Base-by-base conservation (phyloP, 2,113 vertebrate species). In the Columbina picui region DNA sequence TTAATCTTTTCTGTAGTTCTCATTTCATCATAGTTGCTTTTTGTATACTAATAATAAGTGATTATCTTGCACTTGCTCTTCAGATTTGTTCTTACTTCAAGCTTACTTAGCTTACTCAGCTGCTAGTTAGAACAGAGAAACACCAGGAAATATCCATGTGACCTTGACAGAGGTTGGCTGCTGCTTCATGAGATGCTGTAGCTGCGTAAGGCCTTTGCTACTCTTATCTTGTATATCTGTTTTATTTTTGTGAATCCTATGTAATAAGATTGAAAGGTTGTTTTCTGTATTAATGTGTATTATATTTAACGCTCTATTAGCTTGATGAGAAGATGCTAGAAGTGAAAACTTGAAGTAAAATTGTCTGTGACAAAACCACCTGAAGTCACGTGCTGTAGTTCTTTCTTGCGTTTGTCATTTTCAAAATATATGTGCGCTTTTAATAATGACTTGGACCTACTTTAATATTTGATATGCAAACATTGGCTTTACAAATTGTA, bases 141-240 rank as follows among this genome's bases (percentile, higher is more conserved):
- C 9, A 14, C 32, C 16, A 32, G 57, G 77, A 39, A 89, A 49
- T 65, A 71, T 65, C 49, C 14, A 13, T 53, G 34, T 71, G 90
- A 92, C 94, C 95, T 96, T 94, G 93, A 60, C 18, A 84, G 81
- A 95, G 91, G 93, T 95, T 50, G 6, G 23, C 84, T 77, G 65
- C 73, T 90, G 73, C 38, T 93, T 84, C n/a, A 11, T 67, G 22
- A 6, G 76, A 18, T 38, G 18, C 43, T 86, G 23, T 79, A 75
- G 34, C 74, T 92, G 10, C 3, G 2, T 45, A 73, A 80, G 53
- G 34, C 50, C 68, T 92, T 84, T 7, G 10, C 38, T 77, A 30
- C 15, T 71, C 12, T 61, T 50, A 26, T 22, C 26, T 65, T 84
- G 43, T 68, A 4, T 70, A 25, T 68, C 87, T 87, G 32, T 47